These are phyloP conservation scores for Nothoprocta pentlandii DNA, from an alignment of 2,113 vertebrate genomes.

Conservation along the genomic window DNA sequence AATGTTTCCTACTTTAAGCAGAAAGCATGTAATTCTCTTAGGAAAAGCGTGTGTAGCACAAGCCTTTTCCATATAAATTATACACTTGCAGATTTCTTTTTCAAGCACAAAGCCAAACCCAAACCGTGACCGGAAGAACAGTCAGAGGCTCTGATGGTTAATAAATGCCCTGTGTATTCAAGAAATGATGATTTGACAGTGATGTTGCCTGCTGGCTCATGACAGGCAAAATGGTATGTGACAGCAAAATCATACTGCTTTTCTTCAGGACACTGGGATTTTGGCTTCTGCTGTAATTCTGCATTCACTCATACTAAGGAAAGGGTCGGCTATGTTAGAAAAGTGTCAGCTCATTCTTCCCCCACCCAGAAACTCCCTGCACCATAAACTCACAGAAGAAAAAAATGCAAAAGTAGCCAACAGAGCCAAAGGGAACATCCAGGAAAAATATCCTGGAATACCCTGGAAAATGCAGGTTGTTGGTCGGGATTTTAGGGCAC, in stretches of 20 bases:
- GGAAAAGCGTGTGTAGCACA: background rate
- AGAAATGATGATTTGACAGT: slow-evolving; percentile 1
- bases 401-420: background rate
- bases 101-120: background rate
- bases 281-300: background rate
- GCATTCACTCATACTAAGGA: background rate
- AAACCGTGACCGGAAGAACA: background rate
- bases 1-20: background rate
- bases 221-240: background rate
- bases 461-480: background rate
- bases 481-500: slow-evolving; percentile 36
- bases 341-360: background rate
- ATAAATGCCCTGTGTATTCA: background rate
- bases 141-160: background rate
- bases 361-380: background rate
- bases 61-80: background rate
- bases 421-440: background rate
- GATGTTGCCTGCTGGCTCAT: background rate
- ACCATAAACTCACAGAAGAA: background rate
- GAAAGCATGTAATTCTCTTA: background rate
- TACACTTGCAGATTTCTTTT: background rate
- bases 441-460: no score
- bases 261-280: background rate
- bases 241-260: background rate
- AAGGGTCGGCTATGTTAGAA: background rate